Evolutionary conservation across 2,888 invertebrate species (phyloP), one percentile per base, ranked within the genome.

Genomic region (Hedychridium roseum): DNA sequence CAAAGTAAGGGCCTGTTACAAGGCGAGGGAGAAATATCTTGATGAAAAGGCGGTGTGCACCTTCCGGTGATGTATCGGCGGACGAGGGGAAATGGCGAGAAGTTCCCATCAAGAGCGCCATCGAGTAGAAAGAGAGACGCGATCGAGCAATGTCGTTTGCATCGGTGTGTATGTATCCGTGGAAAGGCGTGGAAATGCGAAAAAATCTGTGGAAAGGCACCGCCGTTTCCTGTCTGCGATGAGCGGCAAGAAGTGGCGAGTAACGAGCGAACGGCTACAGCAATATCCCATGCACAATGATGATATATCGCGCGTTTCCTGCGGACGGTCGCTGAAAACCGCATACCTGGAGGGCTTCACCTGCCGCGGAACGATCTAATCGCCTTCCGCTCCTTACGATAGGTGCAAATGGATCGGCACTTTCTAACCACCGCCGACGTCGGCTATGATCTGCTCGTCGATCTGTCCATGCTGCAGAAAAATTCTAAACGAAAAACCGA

Each of bases 361-460:
- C 37, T 37, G 28, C 44, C 36, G 40, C 53, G 44, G 63, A 52
- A 56, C 64, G 62, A 64, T 66, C 60, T 54, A 60, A 64, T 67
- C 63, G 51, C 52, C 60, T 69, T 64, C 61, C 64, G 60, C 44
- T 60, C 44, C 31, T 48, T 38, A 34, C 50, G 53, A 60, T 55
- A 23, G 54, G 48, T 39, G 57, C 54, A 63, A 57, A 63, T 62
- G 57, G 60, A 63, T 61, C 60, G 43, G 23, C 58, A 67, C 70
- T 70, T 70, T 70, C 68, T 67, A 63, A 57, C 60, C 51, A 48
- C 52, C n/a, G n/a, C n/a, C n/a, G n/a, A n/a, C n/a, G n/a, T n/a
- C n/a, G n/a, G n/a, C n/a, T n/a, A n/a, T n/a, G n/a, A n/a, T n/a
- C n/a, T n/a, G n/a, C n/a, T n/a, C n/a, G n/a, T n/a, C n/a, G n/a